phyloP scores from a whole-genome alignment of 2,113 vertebrate genomes.

The Trogon surrucura region DNA sequence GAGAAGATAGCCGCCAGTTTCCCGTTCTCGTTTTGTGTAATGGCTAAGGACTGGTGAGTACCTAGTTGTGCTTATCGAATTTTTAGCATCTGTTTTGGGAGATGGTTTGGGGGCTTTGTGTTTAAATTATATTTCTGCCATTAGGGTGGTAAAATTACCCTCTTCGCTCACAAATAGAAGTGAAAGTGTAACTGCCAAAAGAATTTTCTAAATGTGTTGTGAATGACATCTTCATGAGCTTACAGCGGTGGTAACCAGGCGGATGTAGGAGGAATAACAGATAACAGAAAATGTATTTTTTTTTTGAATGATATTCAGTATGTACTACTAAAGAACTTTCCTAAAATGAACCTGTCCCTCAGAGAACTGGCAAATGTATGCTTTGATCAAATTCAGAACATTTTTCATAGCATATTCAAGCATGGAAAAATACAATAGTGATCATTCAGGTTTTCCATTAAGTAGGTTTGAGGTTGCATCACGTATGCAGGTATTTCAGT shows the following conservation, averaged over 20 bases:
- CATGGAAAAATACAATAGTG: not conserved
- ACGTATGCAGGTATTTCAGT: not conserved
- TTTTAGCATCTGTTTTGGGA: not conserved
- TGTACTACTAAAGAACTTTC: not conserved
- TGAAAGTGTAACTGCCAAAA: not conserved
- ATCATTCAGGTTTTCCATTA: not conserved
- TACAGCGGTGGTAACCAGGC: not conserved
- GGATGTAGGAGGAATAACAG: not conserved
- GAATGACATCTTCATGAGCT: not conserved
- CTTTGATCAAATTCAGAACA: not conserved
- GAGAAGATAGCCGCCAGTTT: conserved; percentile 96
- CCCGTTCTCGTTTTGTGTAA: conserved; percentile 95
- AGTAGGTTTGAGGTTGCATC: not conserved
- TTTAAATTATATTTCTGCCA: not conserved
- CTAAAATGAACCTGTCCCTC: not conserved
- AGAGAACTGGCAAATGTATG: not conserved
- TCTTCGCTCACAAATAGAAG: not conserved
- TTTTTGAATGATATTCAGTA: not conserved
- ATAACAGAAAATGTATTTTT: not conserved
- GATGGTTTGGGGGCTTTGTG: not conserved
- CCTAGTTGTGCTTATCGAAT: not conserved
- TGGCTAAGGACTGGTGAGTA: conserved; percentile 94
- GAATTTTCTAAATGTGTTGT: not conserved
- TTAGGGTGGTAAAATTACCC: not conserved
- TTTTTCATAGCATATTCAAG: not conserved